phyloP scores from a whole-genome alignment of 2,113 vertebrate species.

The Brienomyrus brachyistius region DNA sequence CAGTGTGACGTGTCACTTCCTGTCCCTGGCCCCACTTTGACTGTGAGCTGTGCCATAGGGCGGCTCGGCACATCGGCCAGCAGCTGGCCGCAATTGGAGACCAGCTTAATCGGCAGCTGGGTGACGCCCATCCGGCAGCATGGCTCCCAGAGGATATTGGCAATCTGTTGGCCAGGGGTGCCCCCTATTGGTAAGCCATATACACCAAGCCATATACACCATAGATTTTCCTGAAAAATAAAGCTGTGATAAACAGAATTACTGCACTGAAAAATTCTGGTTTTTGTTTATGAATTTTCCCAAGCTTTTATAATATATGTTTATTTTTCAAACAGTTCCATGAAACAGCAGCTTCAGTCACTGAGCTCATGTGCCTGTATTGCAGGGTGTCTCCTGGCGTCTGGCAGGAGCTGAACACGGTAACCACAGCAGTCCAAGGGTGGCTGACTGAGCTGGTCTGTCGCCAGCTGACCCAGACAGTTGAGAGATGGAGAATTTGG shows the following conservation, averaged over 20 bases:
- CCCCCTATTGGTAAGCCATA: slow-evolving; percentile 38
- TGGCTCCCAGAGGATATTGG: slow-evolving; percentile 36
- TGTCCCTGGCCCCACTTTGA: not conserved
- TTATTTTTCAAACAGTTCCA: not conserved
- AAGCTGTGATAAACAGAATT: not conserved
- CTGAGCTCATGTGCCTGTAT: not conserved
- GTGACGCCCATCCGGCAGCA: slow-evolving; percentile 25
- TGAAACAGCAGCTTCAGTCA: not conserved
- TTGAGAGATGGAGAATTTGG: slow-evolving; percentile 40
- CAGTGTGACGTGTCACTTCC: too few relatives aligned
- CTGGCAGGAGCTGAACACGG: slow-evolving; percentile 37
- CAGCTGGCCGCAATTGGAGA: slow-evolving; percentile 79
- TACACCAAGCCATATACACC: not conserved
- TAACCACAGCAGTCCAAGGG: slow-evolving; percentile 39
- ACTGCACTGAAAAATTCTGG: not conserved
- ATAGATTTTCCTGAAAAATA: not conserved
- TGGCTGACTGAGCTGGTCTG: slow-evolving; percentile 37
- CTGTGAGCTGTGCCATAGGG: slow-evolving; percentile 44
- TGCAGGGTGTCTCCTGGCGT: slow-evolving; percentile 42
- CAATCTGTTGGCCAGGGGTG: slow-evolving; percentile 38
- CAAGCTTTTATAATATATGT: not conserved
- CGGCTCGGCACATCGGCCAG: slow-evolving; percentile 54
- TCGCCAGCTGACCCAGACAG: slow-evolving; percentile 32
- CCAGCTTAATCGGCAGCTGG: slow-evolving; percentile 56
- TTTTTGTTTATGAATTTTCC: not conserved